phyloP scores from a whole-genome alignment of 2,113 vertebrate genomes.

The Notarius quadriscutis region DNA sequence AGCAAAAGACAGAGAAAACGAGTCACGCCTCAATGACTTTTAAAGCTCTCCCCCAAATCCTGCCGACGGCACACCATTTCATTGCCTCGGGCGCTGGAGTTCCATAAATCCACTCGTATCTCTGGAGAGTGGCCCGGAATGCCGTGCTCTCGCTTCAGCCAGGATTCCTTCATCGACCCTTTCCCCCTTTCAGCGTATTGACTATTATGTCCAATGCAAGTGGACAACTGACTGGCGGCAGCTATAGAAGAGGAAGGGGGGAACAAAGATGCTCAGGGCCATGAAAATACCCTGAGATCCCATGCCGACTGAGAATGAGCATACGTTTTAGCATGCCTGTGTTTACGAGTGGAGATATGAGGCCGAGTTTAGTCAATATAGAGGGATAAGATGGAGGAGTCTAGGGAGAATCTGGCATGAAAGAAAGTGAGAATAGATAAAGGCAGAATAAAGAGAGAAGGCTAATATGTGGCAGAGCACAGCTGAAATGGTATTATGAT shows the following conservation, averaged over 20 bases:
- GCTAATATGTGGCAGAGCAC: conserved; percentile 29
- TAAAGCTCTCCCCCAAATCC: conserved; percentile 51
- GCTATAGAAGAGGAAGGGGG: conserved; percentile 3
- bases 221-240: conserved; percentile 18
- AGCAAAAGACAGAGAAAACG: conserved; percentile 7
- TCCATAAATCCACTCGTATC: conserved; percentile 56
- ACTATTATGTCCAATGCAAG: conserved; percentile 29
- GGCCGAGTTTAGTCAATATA: not conserved
- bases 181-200: conserved; percentile 4
- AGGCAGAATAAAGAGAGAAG: conserved; percentile 22
- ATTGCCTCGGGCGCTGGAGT: conserved; percentile 35
- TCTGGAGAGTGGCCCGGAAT: conserved; percentile 54
- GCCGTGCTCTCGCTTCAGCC: conserved; percentile 18
- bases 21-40: conserved; percentile 46
- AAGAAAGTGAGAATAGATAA: conserved; percentile 21
- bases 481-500: conserved; percentile 44
- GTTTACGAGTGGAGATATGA: conserved; percentile 19
- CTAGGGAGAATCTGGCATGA: conserved; percentile 21
- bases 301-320: conserved; percentile 55
- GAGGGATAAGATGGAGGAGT: conserved; percentile 15
- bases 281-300: conserved; percentile 31
- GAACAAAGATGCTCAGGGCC: conserved; percentile 10
- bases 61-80: conserved; percentile 38
- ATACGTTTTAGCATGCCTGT: conserved; percentile 38
- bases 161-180: conserved; percentile 28